Evolutionary conservation across 2,888 invertebrate genomes (phyloP).

Genomic region (Mechanitis messenoides): DNA sequence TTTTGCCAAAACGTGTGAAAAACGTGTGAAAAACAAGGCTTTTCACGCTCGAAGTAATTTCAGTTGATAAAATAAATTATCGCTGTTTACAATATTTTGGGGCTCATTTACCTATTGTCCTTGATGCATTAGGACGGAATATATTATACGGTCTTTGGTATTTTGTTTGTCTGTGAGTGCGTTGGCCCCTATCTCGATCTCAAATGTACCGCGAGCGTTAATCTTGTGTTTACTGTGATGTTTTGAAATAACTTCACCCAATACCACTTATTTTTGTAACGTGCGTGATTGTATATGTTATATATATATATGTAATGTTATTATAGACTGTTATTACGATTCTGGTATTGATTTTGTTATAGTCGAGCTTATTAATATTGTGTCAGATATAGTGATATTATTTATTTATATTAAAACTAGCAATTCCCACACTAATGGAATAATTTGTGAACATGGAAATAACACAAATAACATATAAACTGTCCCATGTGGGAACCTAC

Average conservation of each 20-base stretch:
- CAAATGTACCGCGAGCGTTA: constrained; percentile 14
- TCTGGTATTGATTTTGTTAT: too few relatives aligned
- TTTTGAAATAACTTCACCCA: constrained; percentile 15
- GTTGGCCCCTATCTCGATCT: constrained; percentile 27
- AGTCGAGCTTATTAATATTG: too few relatives aligned
- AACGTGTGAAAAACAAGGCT: background rate
- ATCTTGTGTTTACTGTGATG: constrained; percentile 22
- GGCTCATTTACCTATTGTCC: constrained; percentile 24
- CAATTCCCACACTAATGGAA: too few relatives aligned
- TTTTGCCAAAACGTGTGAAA: background rate
- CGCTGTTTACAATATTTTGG: constrained; percentile 8
- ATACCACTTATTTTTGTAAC: constrained; percentile 17
- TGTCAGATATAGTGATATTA: too few relatives aligned
- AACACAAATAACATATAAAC: too few relatives aligned
- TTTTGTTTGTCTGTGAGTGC: constrained; percentile 28
- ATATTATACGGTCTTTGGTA: constrained; percentile 25
- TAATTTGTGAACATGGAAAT: too few relatives aligned
- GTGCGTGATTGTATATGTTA: constrained; percentile 11
- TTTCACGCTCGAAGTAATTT: background rate
- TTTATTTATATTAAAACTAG: too few relatives aligned
- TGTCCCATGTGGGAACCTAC: too few relatives aligned
- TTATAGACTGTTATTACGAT: too few relatives aligned
- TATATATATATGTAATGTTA: background rate
- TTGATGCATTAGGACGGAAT: constrained; percentile 24
- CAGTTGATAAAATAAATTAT: constrained; percentile 2